A percentile compares a stretch with the other conserved stretches of the same genome.
Conservation (phyloP, 2,888 invertebrate genomes). For the Stramonita haemastoma region DNA sequence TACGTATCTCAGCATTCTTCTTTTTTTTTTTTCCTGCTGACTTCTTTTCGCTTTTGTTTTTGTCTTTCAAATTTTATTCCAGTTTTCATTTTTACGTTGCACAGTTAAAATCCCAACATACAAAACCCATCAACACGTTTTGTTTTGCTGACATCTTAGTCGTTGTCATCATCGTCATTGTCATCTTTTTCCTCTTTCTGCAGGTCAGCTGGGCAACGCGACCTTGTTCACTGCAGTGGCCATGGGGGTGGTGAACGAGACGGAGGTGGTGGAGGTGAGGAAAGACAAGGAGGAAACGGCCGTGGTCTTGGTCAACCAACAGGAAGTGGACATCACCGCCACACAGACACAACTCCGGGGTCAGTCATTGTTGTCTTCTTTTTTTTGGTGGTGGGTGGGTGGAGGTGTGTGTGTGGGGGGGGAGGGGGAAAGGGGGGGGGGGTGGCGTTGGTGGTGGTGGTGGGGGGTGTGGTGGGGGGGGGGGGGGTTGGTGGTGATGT, state of each 20-base stretch:
- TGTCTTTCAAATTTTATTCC: too few relatives aligned
- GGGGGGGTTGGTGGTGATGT: not conserved
- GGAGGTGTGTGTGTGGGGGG: too few relatives aligned
- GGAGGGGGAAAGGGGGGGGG: too few relatives aligned
- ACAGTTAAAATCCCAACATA: too few relatives aligned
- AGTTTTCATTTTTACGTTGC: not conserved
- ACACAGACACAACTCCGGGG: conserved; percentile 62
- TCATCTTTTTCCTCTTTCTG: not conserved
- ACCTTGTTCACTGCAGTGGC: conserved; percentile 67
- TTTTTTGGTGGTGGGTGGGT: too few relatives aligned
- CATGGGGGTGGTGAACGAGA: conserved; percentile 53
- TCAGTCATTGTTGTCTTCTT: conserved; percentile 40
- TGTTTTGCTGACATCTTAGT: too few relatives aligned
- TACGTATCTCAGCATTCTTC: too few relatives aligned
- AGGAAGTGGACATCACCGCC: conserved; percentile 42
- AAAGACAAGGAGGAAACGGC: conserved; percentile 46
- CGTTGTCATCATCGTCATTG: too few relatives aligned
- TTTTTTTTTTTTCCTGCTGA: too few relatives aligned
- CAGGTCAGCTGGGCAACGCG: conserved; percentile 65
- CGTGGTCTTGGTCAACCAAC: conserved; percentile 57
- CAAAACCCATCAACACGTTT: too few relatives aligned
- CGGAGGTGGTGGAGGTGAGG: conserved; percentile 59
- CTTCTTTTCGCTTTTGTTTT: not conserved
- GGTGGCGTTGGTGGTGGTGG: not conserved
- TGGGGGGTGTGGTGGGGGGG: not conserved